Evolutionary conservation across 2,888 invertebrate species (phyloP).

Genomic region (Amphipoea oculea): DNA sequence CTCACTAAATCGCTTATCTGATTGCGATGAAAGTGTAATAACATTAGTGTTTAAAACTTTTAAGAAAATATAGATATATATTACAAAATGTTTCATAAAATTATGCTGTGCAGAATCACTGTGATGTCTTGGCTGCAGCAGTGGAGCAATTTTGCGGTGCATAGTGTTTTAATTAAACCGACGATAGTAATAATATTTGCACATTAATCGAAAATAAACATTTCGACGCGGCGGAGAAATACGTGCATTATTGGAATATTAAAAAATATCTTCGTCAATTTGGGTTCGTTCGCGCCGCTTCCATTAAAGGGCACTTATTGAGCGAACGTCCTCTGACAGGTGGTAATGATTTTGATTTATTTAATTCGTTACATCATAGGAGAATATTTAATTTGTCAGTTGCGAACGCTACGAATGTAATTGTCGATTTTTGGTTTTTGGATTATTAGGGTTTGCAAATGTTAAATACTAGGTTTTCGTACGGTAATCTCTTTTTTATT

Average conservation of each 20-base stretch:
- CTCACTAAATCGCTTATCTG: slow-evolving; percentile 47
- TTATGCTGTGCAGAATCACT: slow-evolving; percentile 28
- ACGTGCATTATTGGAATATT: slow-evolving; percentile 61
- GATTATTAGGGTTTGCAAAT: slow-evolving; percentile 20
- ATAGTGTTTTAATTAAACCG: slow-evolving; percentile 56
- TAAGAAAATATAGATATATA: slow-evolving; percentile 31
- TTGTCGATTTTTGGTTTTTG: slow-evolving; percentile 45
- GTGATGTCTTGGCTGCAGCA: slow-evolving; percentile 43
- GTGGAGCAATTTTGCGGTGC: slow-evolving; percentile 44
- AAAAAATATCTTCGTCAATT: slow-evolving; percentile 63
- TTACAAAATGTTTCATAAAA: slow-evolving; percentile 47
- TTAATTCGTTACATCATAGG: slow-evolving; percentile 72
- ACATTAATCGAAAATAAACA: slow-evolving; percentile 57
- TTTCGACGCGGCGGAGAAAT: slow-evolving; percentile 36
- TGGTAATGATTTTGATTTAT: slow-evolving; percentile 76
- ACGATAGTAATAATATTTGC: slow-evolving; percentile 53
- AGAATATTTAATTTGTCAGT: slow-evolving; percentile 74
- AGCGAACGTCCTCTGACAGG: slow-evolving; percentile 70
- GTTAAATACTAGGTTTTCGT: not conserved
- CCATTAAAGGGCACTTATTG: slow-evolving; percentile 75
- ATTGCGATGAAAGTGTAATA: slow-evolving; percentile 48
- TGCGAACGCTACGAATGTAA: slow-evolving; percentile 60
- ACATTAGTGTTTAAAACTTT: slow-evolving; percentile 25
- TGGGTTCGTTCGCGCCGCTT: slow-evolving; percentile 67
- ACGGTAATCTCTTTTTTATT: not conserved